Conservation (phyloP, 2,888 invertebrate species). For the Congeria kusceri region DNA sequence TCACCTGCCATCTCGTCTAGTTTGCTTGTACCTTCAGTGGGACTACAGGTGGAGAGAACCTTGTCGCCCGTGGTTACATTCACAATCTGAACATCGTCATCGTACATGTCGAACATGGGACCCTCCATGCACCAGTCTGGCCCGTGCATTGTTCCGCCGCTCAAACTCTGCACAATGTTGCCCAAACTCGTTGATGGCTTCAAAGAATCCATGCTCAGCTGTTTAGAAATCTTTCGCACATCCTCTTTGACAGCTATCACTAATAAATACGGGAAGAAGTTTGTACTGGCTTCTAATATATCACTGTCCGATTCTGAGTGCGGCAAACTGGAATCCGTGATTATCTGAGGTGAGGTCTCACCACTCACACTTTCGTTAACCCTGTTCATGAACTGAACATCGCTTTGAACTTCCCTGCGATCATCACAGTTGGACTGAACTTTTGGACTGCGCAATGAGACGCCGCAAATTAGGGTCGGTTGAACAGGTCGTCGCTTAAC, state of each 20-base stretch:
- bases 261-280: constrained; percentile 76
- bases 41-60: constrained; percentile 50
- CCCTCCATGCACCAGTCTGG: constrained; percentile 64
- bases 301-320: constrained; percentile 40
- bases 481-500: constrained; percentile 61
- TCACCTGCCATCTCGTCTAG: constrained; percentile 38
- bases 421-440: constrained; percentile 60
- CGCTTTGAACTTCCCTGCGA: constrained; percentile 65
- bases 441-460: constrained; percentile 82
- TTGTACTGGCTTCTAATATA: constrained; percentile 46
- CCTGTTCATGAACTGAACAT: constrained; percentile 91
- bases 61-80: constrained; percentile 77
- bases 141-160: constrained; percentile 57
- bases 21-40: constrained; percentile 51
- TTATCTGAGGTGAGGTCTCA: constrained; percentile 86
- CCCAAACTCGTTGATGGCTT: constrained; percentile 58
- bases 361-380: constrained; percentile 90
- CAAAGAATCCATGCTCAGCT: constrained; percentile 62
- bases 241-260: constrained; percentile 69
- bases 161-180: constrained; percentile 63
- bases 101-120: constrained; percentile 67
- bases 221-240: constrained; percentile 55
- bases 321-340: constrained; percentile 84
- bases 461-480: constrained; percentile 84
- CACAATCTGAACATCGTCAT: constrained; percentile 80